A percentile compares a stretch with the other conserved stretches of the same genome.
Evolutionary conservation across 2,888 invertebrate genomes (phyloP).

Genomic region (Ichneumoninae sp.): DNA sequence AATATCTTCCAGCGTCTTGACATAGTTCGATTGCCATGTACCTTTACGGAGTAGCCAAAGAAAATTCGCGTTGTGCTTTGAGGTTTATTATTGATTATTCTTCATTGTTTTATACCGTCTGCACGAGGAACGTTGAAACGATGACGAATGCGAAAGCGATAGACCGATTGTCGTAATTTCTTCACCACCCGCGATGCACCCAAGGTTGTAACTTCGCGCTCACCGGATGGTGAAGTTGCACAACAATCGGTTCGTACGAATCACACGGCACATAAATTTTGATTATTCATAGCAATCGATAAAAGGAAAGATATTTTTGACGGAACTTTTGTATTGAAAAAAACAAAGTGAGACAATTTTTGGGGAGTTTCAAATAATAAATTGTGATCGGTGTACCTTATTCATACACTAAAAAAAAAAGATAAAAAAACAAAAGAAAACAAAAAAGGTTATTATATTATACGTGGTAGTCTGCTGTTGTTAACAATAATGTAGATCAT

Average conservation of each 20-base stretch:
- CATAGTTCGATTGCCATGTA: constrained; percentile 57
- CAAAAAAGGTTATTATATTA: constrained; percentile 69
- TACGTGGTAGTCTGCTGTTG: constrained; percentile 81
- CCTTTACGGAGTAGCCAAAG: constrained; percentile 43
- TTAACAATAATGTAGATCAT: constrained; percentile 77
- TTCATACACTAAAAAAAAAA: constrained; percentile 70
- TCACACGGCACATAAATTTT: constrained; percentile 43
- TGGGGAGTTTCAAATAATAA: constrained; percentile 72
- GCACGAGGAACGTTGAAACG: constrained; percentile 29
- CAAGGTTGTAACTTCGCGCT: not conserved
- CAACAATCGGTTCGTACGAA: constrained; percentile 33
- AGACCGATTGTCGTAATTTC: constrained; percentile 2
- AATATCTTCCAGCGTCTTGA: constrained; percentile 49
- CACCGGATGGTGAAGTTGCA: not conserved
- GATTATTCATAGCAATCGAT: constrained; percentile 69
- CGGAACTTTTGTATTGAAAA: constrained; percentile 77
- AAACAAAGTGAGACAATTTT: constrained; percentile 71
- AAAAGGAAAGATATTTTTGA: constrained; percentile 79
- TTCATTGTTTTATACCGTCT: constrained; percentile 18
- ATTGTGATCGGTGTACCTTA: constrained; percentile 80
- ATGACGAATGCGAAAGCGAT: constrained; percentile 18
- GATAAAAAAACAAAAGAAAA: constrained; percentile 56
- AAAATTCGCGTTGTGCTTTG: constrained; percentile 29
- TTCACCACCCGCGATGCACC: not conserved
- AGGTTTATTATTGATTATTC: not conserved